Percentiles rank a stretch among this genome's conserved stretches.
These are phyloP conservation scores for Enteromius argenteus DNA, from an alignment of 2,797 vertebrate species.

Conservation along the genomic window DNA sequence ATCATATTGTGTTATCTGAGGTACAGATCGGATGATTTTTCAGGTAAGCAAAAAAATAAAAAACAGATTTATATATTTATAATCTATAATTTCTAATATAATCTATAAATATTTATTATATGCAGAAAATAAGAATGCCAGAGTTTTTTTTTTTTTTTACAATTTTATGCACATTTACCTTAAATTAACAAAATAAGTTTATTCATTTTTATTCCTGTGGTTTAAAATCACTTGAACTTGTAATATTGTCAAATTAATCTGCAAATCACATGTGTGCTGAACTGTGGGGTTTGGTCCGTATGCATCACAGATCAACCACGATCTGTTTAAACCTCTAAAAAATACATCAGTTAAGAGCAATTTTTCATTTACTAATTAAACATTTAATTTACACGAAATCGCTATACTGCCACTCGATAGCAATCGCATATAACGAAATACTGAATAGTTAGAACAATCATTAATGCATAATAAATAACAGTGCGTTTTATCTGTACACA, in stretches of 20 bases:
- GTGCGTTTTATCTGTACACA: neutral
- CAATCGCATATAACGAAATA: neutral
- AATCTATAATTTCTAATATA: no score
- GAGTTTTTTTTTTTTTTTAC: no score
- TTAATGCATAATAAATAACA: neutral
- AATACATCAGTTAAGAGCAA: neutral
- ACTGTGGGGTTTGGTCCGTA: neutral
- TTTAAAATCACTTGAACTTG: neutral
- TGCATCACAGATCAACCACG: neutral
- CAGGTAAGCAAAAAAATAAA: neutral
- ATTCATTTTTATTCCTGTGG: neutral
- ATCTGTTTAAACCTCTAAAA: neutral
- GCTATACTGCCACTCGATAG: neutral
- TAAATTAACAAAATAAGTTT: neutral
- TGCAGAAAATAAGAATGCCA: no score
- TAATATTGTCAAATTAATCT: neutral
- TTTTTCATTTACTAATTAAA: neutral
- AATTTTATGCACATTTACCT: neutral
- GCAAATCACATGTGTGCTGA: neutral
- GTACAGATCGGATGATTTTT: neutral
- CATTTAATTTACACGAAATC: neutral
- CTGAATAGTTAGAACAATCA: neutral
- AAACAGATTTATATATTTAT: neutral
- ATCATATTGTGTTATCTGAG: neutral
- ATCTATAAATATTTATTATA: neutral